These are phyloP conservation scores for Drosophila anomalipes DNA, from an alignment of 2,888 invertebrate genomes.

Conservation along the genomic window DNA sequence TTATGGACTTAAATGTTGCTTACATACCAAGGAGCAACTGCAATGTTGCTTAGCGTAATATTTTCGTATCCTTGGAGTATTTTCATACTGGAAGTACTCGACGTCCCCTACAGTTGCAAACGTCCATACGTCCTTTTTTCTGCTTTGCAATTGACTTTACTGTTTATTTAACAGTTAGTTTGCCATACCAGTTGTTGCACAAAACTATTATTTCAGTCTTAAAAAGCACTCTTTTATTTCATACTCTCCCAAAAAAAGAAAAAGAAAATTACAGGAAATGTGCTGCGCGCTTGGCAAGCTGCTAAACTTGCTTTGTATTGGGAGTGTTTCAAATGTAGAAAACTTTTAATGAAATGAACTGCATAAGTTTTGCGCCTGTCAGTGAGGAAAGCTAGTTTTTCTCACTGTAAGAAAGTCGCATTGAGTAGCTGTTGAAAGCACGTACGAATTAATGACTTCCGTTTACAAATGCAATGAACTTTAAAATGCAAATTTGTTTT, in stretches of 20 bases:
- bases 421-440: background rate
- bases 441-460: slow-evolving; percentile 17
- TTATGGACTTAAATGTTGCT: background rate
- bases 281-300: slow-evolving; percentile 13
- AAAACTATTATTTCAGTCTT: slow-evolving; percentile 46
- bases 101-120: background rate
- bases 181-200: slow-evolving; percentile 7
- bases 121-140: background rate
- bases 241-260: background rate
- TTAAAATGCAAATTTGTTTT: slow-evolving; percentile 18
- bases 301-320: slow-evolving; percentile 41
- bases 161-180: slow-evolving; percentile 63
- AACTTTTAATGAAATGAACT: slow-evolving; percentile 53
- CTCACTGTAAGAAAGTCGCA: background rate
- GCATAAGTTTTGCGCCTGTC: slow-evolving; percentile 9
- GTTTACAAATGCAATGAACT: slow-evolving; percentile 14
- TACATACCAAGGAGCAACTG: background rate
- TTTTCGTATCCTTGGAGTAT: background rate
- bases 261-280: slow-evolving; percentile 22
- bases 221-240: slow-evolving; percentile 1
- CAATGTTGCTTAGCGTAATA: background rate
- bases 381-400: background rate
- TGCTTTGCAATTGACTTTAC: slow-evolving; percentile 13
- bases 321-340: slow-evolving; percentile 43
- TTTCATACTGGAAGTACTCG: background rate